A percentile compares a stretch with the other conserved stretches of the same genome.
These are phyloP conservation scores for Coracopsis vasa DNA, from an alignment of 2,113 vertebrate species.

Conservation along the genomic window DNA sequence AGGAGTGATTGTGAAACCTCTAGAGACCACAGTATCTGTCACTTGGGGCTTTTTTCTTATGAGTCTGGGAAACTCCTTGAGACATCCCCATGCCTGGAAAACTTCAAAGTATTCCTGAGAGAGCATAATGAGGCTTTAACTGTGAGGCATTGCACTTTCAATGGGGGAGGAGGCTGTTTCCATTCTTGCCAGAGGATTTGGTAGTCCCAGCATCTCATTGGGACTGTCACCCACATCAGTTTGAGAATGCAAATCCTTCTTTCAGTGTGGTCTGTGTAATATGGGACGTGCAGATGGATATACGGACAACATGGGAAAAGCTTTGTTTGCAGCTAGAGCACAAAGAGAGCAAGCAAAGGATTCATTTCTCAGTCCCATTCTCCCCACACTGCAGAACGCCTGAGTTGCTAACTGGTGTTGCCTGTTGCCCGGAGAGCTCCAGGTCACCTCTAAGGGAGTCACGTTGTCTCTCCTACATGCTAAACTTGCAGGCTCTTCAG, in stretches of 20 bases:
- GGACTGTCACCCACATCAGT: not conserved
- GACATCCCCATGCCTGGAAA: not conserved
- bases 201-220: not conserved
- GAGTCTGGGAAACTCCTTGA: not conserved
- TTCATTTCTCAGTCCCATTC: not conserved
- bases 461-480: not conserved
- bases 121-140: not conserved
- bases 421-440: not conserved
- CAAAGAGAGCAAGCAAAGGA: not conserved
- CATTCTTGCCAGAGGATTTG: not conserved
- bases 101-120: not conserved
- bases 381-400: not conserved
- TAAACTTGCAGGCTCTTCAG: conserved; percentile 4
- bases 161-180: not conserved
- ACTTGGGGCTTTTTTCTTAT: not conserved
- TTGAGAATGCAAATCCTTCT: not conserved
- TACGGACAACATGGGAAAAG: not conserved
- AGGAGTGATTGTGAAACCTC: not conserved
- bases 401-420: not conserved
- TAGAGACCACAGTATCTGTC: not conserved
- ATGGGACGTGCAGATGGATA: not conserved
- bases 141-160: not conserved
- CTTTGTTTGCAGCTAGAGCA: not conserved
- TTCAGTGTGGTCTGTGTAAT: not conserved
- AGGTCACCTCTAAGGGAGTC: not conserved